Base-by-base conservation (phyloP, 92 coral and sea anemone genomes). In the Palythoa heliodiscus region DNA sequence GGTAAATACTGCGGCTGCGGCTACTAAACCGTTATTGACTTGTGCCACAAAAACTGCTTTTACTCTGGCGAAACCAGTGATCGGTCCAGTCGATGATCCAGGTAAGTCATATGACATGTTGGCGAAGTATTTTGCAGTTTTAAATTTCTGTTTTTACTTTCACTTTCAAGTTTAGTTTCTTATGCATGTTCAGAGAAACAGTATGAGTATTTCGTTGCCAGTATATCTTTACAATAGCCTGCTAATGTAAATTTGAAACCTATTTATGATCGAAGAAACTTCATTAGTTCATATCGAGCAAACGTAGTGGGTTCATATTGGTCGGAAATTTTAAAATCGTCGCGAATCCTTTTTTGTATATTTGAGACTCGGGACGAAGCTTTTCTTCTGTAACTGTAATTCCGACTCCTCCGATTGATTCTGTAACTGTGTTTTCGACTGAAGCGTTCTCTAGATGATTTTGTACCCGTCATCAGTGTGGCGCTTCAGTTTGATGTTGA, bases 51-150 rank as follows among this genome's bases (percentile, higher is more conserved):
- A 85, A 58, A 88, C 90, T 58, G 92, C 97, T 11, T 87, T 87
- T n/a, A 86, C 95, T 71, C 82, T 93, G 90, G 92, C 99, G 14
- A 91, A 94, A 82, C 98, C 98, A 50, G 93, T 94, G n/a, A 91
- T 96, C 47, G 98, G 98, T 0, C 78, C 84, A 69, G 91, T 94
- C 15, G 93, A 92, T 67, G 92, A 91, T 52, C 98, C 98, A 81
- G 99, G 99, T 97, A 76, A 69, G 0, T 11, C 4, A 24, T 50
- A 5, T 4, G n/a, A 13, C 17, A 1, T 5, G 2, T 20, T 25
- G 11, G 29, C 63, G 19, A 5, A 5, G 16, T 7, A 37, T 1
- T 55, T 25, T 54, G 24, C 43, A 35, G 0, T 71, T n/a, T 8
- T 69, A 29, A 29, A 29, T 25, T 69, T 25, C 43, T 50, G 15